These are phyloP conservation scores for Pristionchus fissidentatus DNA, from an alignment of 2,888 invertebrate species.

Conservation along the genomic window DNA sequence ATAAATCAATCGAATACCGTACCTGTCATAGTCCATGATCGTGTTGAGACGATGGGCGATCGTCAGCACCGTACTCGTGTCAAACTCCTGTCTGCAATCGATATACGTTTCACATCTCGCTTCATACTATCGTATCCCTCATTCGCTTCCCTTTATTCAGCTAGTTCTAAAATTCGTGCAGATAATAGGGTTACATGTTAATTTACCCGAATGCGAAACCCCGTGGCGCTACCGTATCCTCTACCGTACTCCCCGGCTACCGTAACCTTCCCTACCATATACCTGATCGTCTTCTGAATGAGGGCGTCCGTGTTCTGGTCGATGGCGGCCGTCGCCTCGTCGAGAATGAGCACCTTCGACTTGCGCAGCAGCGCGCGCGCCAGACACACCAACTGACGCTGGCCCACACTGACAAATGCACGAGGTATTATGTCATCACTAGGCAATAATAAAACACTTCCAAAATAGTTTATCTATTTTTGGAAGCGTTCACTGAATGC, in stretches of 20 bases:
- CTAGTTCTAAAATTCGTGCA: no score
- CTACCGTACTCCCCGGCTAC: neutral
- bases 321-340: constrained; percentile 80
- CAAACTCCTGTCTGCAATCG: constrained; percentile 75
- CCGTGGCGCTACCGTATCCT: neutral
- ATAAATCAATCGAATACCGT: neutral
- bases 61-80: constrained; percentile 41
- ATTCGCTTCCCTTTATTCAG: neutral
- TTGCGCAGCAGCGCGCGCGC: constrained; percentile 78
- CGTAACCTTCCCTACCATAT: neutral
- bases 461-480: neutral
- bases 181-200: no score
- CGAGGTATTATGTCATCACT: neutral
- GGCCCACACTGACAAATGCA: constrained; percentile 77
- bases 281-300: constrained; percentile 77
- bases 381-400: constrained; percentile 78
- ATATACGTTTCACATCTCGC: no score
- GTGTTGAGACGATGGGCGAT: constrained; percentile 37
- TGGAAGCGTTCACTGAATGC: neutral
- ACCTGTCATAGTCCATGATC: constrained; percentile 84
- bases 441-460: no score
- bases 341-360: constrained; percentile 79
- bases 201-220: neutral
- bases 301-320: constrained; percentile 79
- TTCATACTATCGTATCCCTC: neutral